A percentile compares a stretch with the other conserved stretches of the same genome.
These are phyloP conservation scores for Drosophila aff. DNA, from an alignment of 1,140 invertebrate species.

Conservation along the genomic window DNA sequence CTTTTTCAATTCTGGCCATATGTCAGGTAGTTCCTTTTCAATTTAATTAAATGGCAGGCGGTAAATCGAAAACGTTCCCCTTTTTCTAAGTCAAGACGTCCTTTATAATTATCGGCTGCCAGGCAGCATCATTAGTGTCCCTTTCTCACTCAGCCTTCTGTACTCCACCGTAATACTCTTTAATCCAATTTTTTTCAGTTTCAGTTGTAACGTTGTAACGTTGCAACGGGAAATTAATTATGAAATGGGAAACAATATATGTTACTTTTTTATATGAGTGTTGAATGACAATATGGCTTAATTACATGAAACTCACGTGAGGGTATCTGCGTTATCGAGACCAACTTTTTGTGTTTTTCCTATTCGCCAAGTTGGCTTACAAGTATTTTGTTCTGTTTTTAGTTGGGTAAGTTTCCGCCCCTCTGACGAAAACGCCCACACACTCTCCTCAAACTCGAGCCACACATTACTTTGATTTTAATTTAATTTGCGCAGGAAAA, in stretches of 20 bases:
- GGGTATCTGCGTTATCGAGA: neutral
- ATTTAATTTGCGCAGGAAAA: slow-evolving; percentile 61
- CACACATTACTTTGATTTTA: slow-evolving; percentile 54
- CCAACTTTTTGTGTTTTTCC: neutral
- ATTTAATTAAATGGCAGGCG: slow-evolving; percentile 52
- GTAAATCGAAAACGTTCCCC: slow-evolving; percentile 14
- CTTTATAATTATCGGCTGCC: slow-evolving; percentile 46
- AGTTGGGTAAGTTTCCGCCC: slow-evolving; percentile 45
- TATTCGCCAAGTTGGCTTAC: slow-evolving; percentile 15
- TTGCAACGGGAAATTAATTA: neutral
- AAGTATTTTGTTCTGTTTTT: slow-evolving; percentile 47
- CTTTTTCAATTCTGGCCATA: slow-evolving; percentile 19
- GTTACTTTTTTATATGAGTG: no score
- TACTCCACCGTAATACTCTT: slow-evolving; percentile 3
- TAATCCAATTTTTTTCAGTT: slow-evolving; percentile 18
- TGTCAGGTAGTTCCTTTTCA: slow-evolving; percentile 20
- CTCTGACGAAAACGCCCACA: slow-evolving; percentile 10
- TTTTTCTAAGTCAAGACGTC: slow-evolving; percentile 17
- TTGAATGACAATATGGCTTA: neutral
- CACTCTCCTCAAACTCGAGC: slow-evolving; percentile 5
- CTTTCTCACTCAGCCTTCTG: neutral
- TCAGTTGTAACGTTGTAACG: no score
- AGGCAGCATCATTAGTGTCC: slow-evolving; percentile 39
- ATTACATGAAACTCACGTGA: no score
- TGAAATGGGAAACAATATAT: neutral